A percentile compares a stretch with the other conserved stretches of the same genome.
These are phyloP conservation scores for Benitochromis conjunctus DNA, from an alignment of 2,113 vertebrate genomes.

Conservation along the genomic window DNA sequence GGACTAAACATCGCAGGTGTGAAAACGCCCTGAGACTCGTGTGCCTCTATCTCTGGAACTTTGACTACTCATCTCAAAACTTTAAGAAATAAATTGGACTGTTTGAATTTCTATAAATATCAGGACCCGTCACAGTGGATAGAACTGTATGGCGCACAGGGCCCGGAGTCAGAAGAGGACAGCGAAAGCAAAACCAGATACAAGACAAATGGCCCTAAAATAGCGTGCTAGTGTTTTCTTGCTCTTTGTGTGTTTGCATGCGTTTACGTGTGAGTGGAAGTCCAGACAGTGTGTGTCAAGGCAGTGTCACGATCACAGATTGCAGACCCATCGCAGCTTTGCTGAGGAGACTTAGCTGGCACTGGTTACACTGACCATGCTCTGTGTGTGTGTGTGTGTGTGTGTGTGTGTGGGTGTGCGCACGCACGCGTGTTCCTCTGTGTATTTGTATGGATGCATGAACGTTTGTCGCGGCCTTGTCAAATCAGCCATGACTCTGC, in stretches of 20 bases:
- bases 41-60: background rate
- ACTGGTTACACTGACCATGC: slow-evolving; percentile 13
- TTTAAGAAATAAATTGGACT: slow-evolving; percentile 1
- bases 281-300: slow-evolving; percentile 47
- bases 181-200: slow-evolving; percentile 4
- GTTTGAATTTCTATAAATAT: background rate
- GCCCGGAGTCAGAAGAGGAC: slow-evolving; percentile 30
- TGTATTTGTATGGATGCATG: background rate
- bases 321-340: slow-evolving; percentile 34
- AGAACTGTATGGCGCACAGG: background rate
- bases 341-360: slow-evolving; percentile 43
- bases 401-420: background rate
- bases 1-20: background rate
- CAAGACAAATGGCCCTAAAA: slow-evolving; percentile 30
- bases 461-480: slow-evolving; percentile 19
- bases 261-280: background rate
- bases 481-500: slow-evolving; percentile 32
- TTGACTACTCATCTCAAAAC: slow-evolving; percentile 10
- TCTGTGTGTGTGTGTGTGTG: background rate
- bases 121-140: background rate
- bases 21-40: rapidly evolving
- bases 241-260: background rate
- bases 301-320: slow-evolving; percentile 57
- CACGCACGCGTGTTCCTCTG: background rate
- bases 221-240: background rate